These are phyloP conservation scores for Drosophila anceps DNA, from an alignment of 2,888 invertebrate species.

Conservation along the genomic window DNA sequence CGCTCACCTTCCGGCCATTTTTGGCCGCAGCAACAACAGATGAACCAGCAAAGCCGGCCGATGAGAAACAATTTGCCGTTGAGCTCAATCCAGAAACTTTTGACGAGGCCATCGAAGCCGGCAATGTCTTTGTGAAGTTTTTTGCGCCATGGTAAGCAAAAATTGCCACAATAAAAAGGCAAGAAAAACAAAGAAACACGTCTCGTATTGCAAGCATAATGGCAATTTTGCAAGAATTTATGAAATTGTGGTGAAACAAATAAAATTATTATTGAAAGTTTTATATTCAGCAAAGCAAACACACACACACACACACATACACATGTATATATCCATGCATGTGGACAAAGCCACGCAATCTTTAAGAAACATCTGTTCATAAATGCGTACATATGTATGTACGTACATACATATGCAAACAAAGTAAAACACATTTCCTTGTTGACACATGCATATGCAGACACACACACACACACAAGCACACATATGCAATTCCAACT, in stretches of 20 bases:
- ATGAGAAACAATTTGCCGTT: slow-evolving; percentile 80
- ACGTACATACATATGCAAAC: slow-evolving; percentile 15
- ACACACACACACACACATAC: neutral
- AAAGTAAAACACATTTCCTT: slow-evolving; percentile 10
- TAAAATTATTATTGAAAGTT: neutral
- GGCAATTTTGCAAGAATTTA: neutral
- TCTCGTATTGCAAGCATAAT: neutral
- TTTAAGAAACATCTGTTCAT: slow-evolving; percentile 40
- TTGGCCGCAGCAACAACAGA: slow-evolving; percentile 33
- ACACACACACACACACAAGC: neutral
- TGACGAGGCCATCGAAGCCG: slow-evolving; percentile 87
- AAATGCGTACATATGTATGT: neutral
- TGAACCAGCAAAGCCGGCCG: slow-evolving; percentile 45
- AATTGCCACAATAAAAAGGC: neutral
- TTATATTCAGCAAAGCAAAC: neutral
- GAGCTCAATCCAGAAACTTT: slow-evolving; percentile 88
- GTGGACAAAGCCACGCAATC: slow-evolving; percentile 44
- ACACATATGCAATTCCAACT: neutral
- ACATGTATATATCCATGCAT: too few relatives aligned
- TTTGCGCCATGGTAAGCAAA: slow-evolving; percentile 91
- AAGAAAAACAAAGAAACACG: neutral
- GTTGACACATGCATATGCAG: neutral
- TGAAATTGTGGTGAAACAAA: slow-evolving; percentile 11
- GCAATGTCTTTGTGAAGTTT: slow-evolving; percentile 92
- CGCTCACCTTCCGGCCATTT: slow-evolving; percentile 40